Conservation (phyloP, 2,797 vertebrate species). For the Myiotriccus ornatus region DNA sequence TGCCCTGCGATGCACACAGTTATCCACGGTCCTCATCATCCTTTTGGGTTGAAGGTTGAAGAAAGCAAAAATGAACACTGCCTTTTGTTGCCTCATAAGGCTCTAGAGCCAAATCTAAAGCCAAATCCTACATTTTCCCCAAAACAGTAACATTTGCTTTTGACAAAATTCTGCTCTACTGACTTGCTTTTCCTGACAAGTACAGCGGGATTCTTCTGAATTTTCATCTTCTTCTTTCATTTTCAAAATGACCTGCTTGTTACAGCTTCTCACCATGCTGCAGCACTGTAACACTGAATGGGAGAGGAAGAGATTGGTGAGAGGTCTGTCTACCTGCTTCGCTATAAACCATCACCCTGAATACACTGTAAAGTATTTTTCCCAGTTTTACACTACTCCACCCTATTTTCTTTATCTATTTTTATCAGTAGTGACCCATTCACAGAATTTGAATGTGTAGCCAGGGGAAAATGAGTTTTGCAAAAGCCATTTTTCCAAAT, state of each 20-base stretch:
- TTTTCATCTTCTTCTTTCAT: no score
- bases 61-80: not conserved
- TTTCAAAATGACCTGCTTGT: not conserved
- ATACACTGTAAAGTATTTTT: not conserved
- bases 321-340: not conserved
- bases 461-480: not conserved
- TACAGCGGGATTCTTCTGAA: not conserved
- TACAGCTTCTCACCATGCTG: not conserved
- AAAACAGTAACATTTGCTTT: not conserved
- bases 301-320: not conserved
- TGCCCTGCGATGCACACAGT: not conserved
- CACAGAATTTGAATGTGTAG: not conserved
- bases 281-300: not conserved
- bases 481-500: not conserved
- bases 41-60: not conserved
- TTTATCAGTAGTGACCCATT: not conserved
- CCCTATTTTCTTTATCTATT: not conserved
- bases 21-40: fast-evolving
- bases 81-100: not conserved
- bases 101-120: not conserved
- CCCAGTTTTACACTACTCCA: not conserved
- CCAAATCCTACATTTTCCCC: not conserved
- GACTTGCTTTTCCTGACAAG: not conserved
- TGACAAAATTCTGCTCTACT: not conserved
- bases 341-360: not conserved